phyloP scores from a whole-genome alignment of 2,113 vertebrate species.

The Pseudorhombus dupliciocellatus region DNA sequence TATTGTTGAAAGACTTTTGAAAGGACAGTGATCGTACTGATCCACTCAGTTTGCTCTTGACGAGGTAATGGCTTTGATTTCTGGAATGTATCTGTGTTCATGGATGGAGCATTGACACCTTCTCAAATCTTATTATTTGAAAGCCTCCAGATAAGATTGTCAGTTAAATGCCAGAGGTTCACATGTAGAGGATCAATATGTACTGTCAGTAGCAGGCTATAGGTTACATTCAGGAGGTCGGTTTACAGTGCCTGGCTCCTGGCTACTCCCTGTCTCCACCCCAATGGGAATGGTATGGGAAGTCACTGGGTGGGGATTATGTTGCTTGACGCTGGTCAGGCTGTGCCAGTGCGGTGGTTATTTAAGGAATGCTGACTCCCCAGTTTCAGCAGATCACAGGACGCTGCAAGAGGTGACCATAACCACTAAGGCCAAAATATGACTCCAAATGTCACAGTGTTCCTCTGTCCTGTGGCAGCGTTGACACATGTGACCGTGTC shows the following conservation, averaged over 20 bases:
- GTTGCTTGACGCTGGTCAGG: conserved; percentile 60
- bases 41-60: not conserved
- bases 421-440: conserved; percentile 69
- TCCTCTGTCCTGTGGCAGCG: conserved; percentile 17
- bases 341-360: conserved; percentile 60
- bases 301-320: conserved; percentile 51
- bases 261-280: conserved; percentile 2
- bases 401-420: conserved; percentile 59
- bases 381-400: conserved; percentile 65
- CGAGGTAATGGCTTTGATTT: conserved; percentile 2
- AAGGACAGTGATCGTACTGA: not conserved
- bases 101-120: not conserved
- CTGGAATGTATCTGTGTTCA: conserved; percentile 2
- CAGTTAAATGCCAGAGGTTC: not conserved
- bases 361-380: conserved; percentile 79
- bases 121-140: not conserved
- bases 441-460: conserved; percentile 76
- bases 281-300: conserved; percentile 46
- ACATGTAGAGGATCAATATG: conserved; percentile 6
- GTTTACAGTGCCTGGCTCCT: conserved; percentile 27
- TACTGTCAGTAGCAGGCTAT: conserved; percentile 6
- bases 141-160: not conserved
- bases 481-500: conserved; percentile 48
- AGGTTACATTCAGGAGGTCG: conserved; percentile 23
- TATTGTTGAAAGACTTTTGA: not conserved